phyloP scores from a whole-genome alignment of 2,888 invertebrate genomes.

The Pollenia griseotomentosa region DNA sequence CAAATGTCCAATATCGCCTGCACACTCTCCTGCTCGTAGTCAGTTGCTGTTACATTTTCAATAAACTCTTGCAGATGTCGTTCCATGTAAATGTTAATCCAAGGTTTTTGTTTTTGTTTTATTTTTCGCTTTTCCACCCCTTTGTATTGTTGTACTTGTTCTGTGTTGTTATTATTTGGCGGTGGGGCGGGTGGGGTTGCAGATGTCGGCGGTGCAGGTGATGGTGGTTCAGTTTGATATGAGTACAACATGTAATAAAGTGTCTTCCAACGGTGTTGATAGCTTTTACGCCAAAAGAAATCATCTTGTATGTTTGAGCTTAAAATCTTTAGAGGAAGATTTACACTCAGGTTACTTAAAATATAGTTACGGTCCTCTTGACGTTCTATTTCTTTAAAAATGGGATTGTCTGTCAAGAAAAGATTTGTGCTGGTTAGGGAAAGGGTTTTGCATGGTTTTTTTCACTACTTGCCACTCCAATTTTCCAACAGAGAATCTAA shows the following conservation, averaged over 20 bases:
- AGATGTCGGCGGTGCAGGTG: slow-evolving; percentile 66
- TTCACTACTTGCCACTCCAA: slow-evolving; percentile 80
- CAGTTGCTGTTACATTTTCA: slow-evolving; percentile 81
- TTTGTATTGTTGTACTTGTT: not conserved
- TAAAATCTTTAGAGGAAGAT: slow-evolving; percentile 81
- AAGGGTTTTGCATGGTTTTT: not conserved
- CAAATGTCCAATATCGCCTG: slow-evolving; percentile 82
- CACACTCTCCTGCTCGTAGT: slow-evolving; percentile 82
- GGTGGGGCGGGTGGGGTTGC: slow-evolving; percentile 49
- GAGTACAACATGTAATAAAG: slow-evolving; percentile 63
- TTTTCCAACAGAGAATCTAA: slow-evolving; percentile 82
- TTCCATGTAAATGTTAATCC: slow-evolving; percentile 84
- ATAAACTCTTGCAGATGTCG: slow-evolving; percentile 84
- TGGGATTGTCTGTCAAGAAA: slow-evolving; percentile 79
- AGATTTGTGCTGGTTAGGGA: not conserved
- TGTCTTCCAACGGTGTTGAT: slow-evolving; percentile 81
- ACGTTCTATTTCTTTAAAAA: slow-evolving; percentile 79
- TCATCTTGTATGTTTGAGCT: slow-evolving; percentile 82
- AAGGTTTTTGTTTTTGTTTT: slow-evolving; percentile 74
- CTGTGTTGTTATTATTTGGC: slow-evolving; percentile 58
- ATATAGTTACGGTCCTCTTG: slow-evolving; percentile 83
- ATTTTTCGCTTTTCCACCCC: slow-evolving; percentile 12
- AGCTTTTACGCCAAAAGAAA: slow-evolving; percentile 83
- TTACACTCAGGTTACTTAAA: slow-evolving; percentile 81
- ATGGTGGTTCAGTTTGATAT: slow-evolving; percentile 69